These are phyloP conservation scores for Kryphioiulus occultus DNA, from an alignment of 2,888 invertebrate genomes.

Conservation along the genomic window DNA sequence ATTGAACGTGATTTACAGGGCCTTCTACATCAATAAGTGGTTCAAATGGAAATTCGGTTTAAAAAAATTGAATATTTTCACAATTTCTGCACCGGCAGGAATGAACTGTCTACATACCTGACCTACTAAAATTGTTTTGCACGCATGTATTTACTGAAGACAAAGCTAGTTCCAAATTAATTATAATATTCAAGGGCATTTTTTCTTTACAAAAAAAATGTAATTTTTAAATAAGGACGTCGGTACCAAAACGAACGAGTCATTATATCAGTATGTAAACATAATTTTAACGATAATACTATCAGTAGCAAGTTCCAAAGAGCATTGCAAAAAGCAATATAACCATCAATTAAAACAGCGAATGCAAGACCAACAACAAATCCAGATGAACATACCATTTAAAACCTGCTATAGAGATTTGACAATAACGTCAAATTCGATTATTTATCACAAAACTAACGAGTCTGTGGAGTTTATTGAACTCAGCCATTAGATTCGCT, in stretches of 20 bases:
- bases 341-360: no score
- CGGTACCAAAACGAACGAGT: background rate
- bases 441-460: background rate
- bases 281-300: background rate
- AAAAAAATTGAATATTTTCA: background rate
- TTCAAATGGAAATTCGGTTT: background rate
- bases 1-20: background rate
- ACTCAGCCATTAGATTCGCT: background rate
- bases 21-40: background rate
- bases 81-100: background rate
- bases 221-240: background rate
- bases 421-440: background rate
- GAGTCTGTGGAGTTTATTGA: background rate
- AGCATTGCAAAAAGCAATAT: background rate
- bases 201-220: no score
- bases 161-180: background rate
- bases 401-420: background rate
- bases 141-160: background rate
- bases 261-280: background rate
- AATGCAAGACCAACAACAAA: background rate
- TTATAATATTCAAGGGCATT: background rate
- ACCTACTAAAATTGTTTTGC: constrained; percentile 11
- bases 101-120: background rate
- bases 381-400: background rate
- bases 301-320: background rate